These are phyloP conservation scores for Ctenochaetus hawaiiensis DNA, from an alignment of 2,797 vertebrate species.

Conservation along the genomic window DNA sequence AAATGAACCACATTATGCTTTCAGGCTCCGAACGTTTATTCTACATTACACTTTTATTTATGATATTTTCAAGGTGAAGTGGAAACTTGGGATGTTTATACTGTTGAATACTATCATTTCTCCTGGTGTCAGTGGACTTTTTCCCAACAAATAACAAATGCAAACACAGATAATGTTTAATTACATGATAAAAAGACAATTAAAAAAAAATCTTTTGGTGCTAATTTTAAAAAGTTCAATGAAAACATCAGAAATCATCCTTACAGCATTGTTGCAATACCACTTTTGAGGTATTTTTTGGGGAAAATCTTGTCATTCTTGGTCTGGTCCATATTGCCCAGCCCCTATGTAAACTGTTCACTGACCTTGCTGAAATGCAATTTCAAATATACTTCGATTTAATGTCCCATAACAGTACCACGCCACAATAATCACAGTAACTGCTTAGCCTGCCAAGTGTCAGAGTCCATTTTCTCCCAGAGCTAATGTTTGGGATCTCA, in stretches of 20 bases:
- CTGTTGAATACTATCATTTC: slow-evolving; percentile 38
- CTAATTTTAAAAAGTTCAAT: too few species aligned
- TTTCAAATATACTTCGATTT: slow-evolving; percentile 42
- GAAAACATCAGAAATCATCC: too few species aligned
- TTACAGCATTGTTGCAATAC: too few species aligned
- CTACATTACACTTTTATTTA: slow-evolving; percentile 23
- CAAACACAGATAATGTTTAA: neutral
- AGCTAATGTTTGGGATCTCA: slow-evolving; percentile 20
- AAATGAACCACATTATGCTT: slow-evolving; percentile 45
- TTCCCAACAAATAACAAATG: slow-evolving; percentile 1
- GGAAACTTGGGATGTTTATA: slow-evolving; percentile 33
- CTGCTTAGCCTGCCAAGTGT: slow-evolving; percentile 45
- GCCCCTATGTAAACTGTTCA: slow-evolving; percentile 21
- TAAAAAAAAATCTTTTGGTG: neutral
- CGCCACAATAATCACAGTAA: slow-evolving; percentile 47
- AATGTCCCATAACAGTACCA: slow-evolving; percentile 36
- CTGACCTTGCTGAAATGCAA: slow-evolving; percentile 48
- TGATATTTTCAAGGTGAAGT: slow-evolving; percentile 40
- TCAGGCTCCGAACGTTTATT: slow-evolving; percentile 32
- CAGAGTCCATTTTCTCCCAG: slow-evolving; percentile 22
- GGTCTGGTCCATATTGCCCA: too few species aligned
- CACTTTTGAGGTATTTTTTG: too few species aligned
- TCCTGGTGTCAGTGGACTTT: neutral
- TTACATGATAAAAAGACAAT: slow-evolving; percentile 2
- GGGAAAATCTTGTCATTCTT: too few species aligned